A percentile compares a stretch with the other conserved stretches of the same genome.
phyloP scores from a whole-genome alignment of 2,888 invertebrate species.

The Trachelus iudaicus region DNA sequence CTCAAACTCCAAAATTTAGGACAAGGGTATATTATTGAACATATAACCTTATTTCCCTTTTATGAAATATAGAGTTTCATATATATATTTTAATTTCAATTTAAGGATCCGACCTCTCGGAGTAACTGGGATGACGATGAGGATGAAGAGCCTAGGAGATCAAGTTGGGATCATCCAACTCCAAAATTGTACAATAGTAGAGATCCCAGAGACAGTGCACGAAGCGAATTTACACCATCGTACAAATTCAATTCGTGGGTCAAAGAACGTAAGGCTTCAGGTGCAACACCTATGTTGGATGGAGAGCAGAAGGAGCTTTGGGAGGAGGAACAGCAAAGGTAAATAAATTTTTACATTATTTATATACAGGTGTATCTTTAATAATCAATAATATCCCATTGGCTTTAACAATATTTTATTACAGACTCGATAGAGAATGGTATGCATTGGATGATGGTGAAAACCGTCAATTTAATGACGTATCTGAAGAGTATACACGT shows the following conservation, averaged over 20 bases:
- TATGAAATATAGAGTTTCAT: not conserved
- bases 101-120: conserved; percentile 71
- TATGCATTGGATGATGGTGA: conserved; percentile 96
- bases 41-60: conserved; percentile 24
- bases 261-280: conserved; percentile 74
- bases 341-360: conserved; percentile 5
- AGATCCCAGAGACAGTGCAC: conserved; percentile 60
- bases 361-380: not conserved
- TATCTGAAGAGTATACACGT: conserved; percentile 91
- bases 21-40: conserved; percentile 54
- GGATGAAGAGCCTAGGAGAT: conserved; percentile 73
- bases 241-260: conserved; percentile 88
- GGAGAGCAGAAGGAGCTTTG: conserved; percentile 82
- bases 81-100: not conserved
- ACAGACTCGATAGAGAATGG: conserved; percentile 93
- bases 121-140: conserved; percentile 81
- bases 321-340: conserved; percentile 86
- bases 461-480: conserved; percentile 90
- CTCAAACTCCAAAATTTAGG: conserved; percentile 80
- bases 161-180: conserved; percentile 94
- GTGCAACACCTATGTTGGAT: conserved; percentile 72
- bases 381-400: not conserved
- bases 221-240: conserved; percentile 81
- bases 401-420: conserved; percentile 4
- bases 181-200: conserved; percentile 71